Base-by-base conservation (phyloP, 2,888 invertebrate species). In the Saturnia japonica region DNA sequence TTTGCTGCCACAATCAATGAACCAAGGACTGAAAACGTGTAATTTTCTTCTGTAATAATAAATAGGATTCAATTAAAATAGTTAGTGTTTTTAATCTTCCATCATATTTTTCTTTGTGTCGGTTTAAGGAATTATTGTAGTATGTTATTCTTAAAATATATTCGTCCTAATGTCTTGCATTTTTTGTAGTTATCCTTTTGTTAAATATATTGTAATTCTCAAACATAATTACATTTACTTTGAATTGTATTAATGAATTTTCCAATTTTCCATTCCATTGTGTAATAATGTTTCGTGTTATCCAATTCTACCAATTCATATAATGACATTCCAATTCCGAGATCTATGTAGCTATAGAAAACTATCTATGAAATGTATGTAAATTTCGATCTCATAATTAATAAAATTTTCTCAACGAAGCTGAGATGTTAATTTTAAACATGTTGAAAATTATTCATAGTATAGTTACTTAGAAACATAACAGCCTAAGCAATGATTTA, bases 311-410 rank as follows among this genome's bases (percentile, higher is more conserved):
- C 19, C 12, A 60, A 60, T 14, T 60, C 14, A 28, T 67, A 28
- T 64, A 54, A 66, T 68, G 76, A 76, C 77, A 78, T 80, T 82
- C 79, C 77, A 76, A 81, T 80, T 83, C 82, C 84, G 85, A 86
- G 86, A 87, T 86, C 82, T 84, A 77, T 79, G 77, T 82, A 81
- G 77, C 71, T 79, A 77, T 82, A 81, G 77, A 72, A 72, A 75
- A 60, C 71, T 69, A 76, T 71, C 71, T 68, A 28, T 71, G 51
- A 47, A 28, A 22, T 66, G 57, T 60, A 34, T 71, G 62, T 51
- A 42, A 28, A 57, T 54, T 68, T 72, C 60, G 64, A 72, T 70
- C 60, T 70, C 68, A 64, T 66, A 70, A 51, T 28, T 70, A 72
- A 67, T 47, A 64, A 47, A 47, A 66, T 16, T 22, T 25, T 51